These are phyloP conservation scores for Acestrorhynchus altus DNA, from an alignment of 2,797 vertebrate genomes.

Conservation along the genomic window DNA sequence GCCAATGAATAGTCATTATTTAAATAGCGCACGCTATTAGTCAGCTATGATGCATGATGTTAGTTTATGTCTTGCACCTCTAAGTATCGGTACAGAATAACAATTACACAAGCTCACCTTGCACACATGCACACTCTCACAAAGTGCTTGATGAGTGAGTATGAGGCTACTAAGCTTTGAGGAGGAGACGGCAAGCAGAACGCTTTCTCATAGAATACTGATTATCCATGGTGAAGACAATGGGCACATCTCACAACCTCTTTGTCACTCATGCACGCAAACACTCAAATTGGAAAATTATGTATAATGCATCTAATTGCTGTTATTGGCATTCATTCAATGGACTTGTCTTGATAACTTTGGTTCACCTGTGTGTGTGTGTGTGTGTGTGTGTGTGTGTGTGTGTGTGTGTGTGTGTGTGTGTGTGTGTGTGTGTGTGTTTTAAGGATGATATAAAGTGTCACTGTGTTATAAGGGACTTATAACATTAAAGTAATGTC, in stretches of 20 bases:
- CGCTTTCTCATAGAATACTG: background rate
- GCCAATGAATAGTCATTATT: conserved; percentile 35
- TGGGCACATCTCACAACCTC: background rate
- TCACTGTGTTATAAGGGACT: too few relatives aligned
- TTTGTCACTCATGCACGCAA: background rate
- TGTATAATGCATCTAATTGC: too few relatives aligned
- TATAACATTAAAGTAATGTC: too few relatives aligned
- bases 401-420: too few relatives aligned
- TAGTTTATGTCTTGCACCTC: background rate
- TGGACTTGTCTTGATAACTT: too few relatives aligned
- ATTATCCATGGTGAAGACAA: background rate
- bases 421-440: too few relatives aligned
- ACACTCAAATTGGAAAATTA: background rate
- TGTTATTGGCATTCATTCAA: too few relatives aligned
- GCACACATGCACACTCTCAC: background rate
- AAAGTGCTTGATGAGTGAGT: background rate
- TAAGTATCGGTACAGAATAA: background rate
- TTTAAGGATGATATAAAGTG: too few relatives aligned
- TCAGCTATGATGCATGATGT: background rate
- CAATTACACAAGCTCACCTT: conserved; percentile 1
- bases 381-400: too few relatives aligned
- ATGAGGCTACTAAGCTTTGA: background rate
- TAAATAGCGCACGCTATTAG: conserved; percentile 40
- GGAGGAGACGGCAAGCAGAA: background rate
- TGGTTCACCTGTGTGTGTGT: too few relatives aligned